A percentile compares a stretch with the other conserved stretches of the same genome.
phyloP scores from a whole-genome alignment of 2,888 invertebrate species.

The Thymelicus lineola region DNA sequence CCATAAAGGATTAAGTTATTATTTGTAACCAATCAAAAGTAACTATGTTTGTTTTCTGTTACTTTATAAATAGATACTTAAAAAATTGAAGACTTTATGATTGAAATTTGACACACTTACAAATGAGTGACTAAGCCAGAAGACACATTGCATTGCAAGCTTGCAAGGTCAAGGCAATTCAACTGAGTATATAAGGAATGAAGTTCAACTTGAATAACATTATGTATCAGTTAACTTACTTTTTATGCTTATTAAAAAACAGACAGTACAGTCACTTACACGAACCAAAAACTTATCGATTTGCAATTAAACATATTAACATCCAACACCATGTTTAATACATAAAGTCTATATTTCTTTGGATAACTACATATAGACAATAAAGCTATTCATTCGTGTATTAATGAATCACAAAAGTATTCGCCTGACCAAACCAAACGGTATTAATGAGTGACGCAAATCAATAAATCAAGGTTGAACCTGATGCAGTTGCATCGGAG shows the following conservation, averaged over 20 bases:
- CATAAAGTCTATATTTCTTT: too few relatives aligned
- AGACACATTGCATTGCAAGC: constrained; percentile 19
- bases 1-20: too few relatives aligned
- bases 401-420: constrained; percentile 39
- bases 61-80: too few relatives aligned
- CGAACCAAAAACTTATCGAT: background rate
- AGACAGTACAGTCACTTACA: background rate
- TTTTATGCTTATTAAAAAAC: constrained; percentile 4
- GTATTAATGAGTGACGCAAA: constrained; percentile 48
- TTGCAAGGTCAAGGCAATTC: constrained; percentile 34
- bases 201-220: constrained; percentile 26
- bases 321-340: background rate
- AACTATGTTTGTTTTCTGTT: too few relatives aligned
- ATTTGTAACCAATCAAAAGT: too few relatives aligned
- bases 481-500: constrained; percentile 63
- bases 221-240: constrained; percentile 3
- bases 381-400: background rate
- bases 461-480: constrained; percentile 67
- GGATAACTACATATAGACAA: too few relatives aligned
- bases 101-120: constrained; percentile 22
- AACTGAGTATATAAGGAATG: constrained; percentile 34
- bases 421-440: constrained; percentile 27
- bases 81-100: too few relatives aligned
- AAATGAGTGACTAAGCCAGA: constrained; percentile 13
- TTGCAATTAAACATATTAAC: background rate